Evolutionary conservation across 2,888 invertebrate species (phyloP), one percentile per base, ranked within the genome.

Genomic region (Meliscaeva auricollis): DNA sequence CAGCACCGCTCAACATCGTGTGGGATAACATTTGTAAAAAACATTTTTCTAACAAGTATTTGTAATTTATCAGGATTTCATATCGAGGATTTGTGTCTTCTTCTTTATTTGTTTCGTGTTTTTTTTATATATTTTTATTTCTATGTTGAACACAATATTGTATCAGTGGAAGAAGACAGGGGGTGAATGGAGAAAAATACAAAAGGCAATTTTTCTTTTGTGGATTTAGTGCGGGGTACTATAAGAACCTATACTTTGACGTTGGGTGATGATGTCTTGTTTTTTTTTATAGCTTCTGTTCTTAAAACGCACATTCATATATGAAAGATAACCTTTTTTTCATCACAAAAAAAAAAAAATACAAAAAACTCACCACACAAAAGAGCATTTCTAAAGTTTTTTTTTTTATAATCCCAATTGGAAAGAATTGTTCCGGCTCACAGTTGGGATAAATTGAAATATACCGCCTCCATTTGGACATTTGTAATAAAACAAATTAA

Each of bases 21-120:
- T 38, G 38, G 70, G 60, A 76, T 84, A 76, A 76, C 79, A 76
- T 84, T 84, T 81, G 73, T 77, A 69, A 68, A 76, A 77, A 81
- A 73, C 32, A 81, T 69, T 73, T 38, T 76, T 77, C 77, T 69
- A 81, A 81, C 81, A 81, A 81, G 81, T 85, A 81, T 81, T 77
- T 81, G 85, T 85, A 81, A 85, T 85, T 85, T 85, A 85, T 85
- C 80, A 81, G 77, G 80, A 81, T 85, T 85, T 85, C 68, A 80
- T 80, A 85, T 76, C 52, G 84, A 72, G 75, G 79, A 84, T 79
- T 84, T 79, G 72, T 69, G 35, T 76, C 74, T 66, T 56, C 17
- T 11, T 35, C n/a, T 69, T 17, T n/a, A n/a, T n/a, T 17, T 62
- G 11, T 60, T 62, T 62, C 50, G 15, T 38, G 15, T 73, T 58